A percentile compares a stretch with the other conserved stretches of the same genome.
phyloP scores from a whole-genome alignment of 2,113 vertebrate species.

The Platysternon megacephalum region DNA sequence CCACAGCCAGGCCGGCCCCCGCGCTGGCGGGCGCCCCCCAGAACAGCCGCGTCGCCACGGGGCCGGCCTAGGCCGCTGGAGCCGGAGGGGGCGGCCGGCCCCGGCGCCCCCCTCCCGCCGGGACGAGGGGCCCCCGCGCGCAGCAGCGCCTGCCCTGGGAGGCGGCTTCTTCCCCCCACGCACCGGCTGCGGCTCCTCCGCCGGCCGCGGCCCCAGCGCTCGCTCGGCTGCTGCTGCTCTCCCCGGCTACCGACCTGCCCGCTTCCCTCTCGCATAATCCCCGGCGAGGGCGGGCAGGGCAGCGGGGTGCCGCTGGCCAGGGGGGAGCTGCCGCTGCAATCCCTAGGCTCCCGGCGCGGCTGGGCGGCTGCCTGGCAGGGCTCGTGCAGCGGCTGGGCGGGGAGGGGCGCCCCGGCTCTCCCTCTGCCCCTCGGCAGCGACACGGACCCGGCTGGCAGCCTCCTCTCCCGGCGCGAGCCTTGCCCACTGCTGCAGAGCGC shows the following conservation, averaged over 20 bases:
- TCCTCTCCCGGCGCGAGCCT: neutral
- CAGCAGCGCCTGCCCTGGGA: neutral
- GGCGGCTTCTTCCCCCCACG: neutral
- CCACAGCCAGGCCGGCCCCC: neutral
- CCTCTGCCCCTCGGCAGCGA: neutral
- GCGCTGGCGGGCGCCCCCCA: neutral
- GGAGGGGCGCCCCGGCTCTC: neutral
- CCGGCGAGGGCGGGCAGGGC: slow-evolving; percentile 11
- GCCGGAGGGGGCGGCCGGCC: neutral
- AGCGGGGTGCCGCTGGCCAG: neutral
- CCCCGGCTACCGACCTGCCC: neutral
- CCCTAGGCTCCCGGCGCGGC: too few species aligned
- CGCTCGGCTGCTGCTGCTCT: neutral
- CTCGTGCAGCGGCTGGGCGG: neutral
- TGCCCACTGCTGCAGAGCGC: neutral
- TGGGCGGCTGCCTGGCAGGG: slow-evolving; percentile 4
- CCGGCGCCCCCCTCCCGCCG: neutral
- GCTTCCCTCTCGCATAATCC: slow-evolving; percentile 31
- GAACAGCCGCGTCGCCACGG: neutral
- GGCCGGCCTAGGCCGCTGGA: neutral
- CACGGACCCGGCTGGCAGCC: neutral
- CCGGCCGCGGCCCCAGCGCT: neutral
- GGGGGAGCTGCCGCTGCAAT: neutral
- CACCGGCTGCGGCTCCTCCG: neutral
- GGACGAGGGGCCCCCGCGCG: neutral